Base-by-base conservation (phyloP, 2,113 vertebrate genomes). In the Clarias magur region DNA sequence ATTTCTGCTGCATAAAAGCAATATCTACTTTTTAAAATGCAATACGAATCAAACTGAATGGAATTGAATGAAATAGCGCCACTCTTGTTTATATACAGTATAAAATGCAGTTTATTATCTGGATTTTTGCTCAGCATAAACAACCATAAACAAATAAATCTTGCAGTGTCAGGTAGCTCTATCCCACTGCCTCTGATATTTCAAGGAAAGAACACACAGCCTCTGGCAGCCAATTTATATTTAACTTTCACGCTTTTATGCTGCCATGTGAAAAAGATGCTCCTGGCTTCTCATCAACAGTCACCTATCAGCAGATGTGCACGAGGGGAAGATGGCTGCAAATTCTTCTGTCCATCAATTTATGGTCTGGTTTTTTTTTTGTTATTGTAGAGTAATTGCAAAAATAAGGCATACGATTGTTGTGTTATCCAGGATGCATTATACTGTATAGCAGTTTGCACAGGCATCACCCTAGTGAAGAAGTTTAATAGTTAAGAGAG, bases 181-280 rank as follows among this genome's bases (percentile, higher is more conserved):
- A 65, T 80, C 34, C 73, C 76, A 57, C 78, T 62, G 79, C 65
- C 63, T 68, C 80, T 56, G 72, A 83, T 85, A 78, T 90, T 84
- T 80, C 83, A 78, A 62, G 80, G 59, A 82, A 85, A 85, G 88
- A 81, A 78, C 85, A 60, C 70, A 86, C 42, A 72, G 86, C 88
- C 88, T 88, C 83, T 80, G 84, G 88, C 89, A 86, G 65, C 17
- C 54, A 62, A 68, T 92, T 91, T 92, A 91, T 91, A 90, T 92
- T 89, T 92, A 92, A 87, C 88, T 82, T 56, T 80, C 87, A 65
- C 67, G 73, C 80, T 84, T 78, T 84, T 76, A 83, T 80, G 89
- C 86, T 72, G 59, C 85, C 56, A 54, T 90, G 89, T 90, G 54
- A 60, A 83, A 87, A 85, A 87, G 73, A 88, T 82, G 88, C 89